A percentile compares a stretch with the other conserved stretches of the same genome.
phyloP scores from a whole-genome alignment of 2,888 invertebrate species.

The Amphiduros pacificus region DNA sequence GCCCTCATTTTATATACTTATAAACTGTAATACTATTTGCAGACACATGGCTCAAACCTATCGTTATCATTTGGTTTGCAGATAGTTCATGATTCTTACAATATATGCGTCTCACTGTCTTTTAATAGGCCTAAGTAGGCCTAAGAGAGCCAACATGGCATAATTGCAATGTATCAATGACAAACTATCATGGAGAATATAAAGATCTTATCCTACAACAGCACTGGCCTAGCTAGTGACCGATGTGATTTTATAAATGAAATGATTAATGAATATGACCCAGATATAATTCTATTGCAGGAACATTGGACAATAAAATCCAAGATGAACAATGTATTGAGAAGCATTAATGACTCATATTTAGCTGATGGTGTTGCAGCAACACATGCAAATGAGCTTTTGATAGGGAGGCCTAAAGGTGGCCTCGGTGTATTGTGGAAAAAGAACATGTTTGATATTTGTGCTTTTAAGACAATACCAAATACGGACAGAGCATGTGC shows the following conservation, averaged over 20 bases:
- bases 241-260: not conserved
- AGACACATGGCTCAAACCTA: too few species aligned
- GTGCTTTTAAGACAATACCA: not conserved
- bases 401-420: not conserved
- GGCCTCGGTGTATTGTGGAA: not conserved
- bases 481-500: not conserved
- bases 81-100: too few species aligned
- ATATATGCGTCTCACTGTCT: too few species aligned
- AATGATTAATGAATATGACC: not conserved
- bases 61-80: too few species aligned
- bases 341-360: not conserved
- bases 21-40: too few species aligned
- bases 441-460: not conserved
- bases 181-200: too few species aligned
- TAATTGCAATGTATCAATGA: too few species aligned
- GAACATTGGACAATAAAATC: not conserved
- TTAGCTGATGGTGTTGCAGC: not conserved
- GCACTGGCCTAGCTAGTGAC: not conserved
- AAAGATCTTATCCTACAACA: not conserved
- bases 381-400: not conserved
- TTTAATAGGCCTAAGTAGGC: too few species aligned
- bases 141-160: too few species aligned
- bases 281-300: not conserved
- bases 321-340: not conserved
- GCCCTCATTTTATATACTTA: too few species aligned